These are phyloP conservation scores for Drosophila pullipes DNA, from an alignment of 2,888 invertebrate genomes.

Conservation along the genomic window DNA sequence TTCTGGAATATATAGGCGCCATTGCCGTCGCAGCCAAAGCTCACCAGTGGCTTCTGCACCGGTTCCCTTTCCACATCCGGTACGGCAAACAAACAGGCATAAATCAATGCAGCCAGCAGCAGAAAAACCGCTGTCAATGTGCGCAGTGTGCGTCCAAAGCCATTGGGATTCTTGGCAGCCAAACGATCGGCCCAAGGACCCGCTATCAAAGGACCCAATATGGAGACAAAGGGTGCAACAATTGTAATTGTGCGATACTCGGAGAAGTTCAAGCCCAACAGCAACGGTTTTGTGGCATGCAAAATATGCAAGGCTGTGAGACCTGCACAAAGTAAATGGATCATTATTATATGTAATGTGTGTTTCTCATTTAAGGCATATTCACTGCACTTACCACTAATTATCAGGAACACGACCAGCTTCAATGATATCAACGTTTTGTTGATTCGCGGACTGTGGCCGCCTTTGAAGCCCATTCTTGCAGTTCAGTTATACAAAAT, in stretches of 20 bases:
- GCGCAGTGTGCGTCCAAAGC: constrained; percentile 89
- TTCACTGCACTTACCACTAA: constrained; percentile 88
- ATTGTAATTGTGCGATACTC: constrained; percentile 92
- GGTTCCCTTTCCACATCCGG: constrained; percentile 89
- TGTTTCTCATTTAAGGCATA: not conserved
- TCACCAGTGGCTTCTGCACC: constrained; percentile 87
- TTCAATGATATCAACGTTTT: constrained; percentile 91
- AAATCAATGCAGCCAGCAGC: constrained; percentile 89
- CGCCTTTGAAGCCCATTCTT: constrained; percentile 80
- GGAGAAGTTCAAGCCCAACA: constrained; percentile 89
- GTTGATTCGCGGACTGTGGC: constrained; percentile 87
- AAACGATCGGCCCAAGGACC: constrained; percentile 91
- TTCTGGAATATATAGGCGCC: constrained; percentile 91
- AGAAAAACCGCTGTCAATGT: constrained; percentile 89
- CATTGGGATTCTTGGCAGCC: constrained; percentile 83
- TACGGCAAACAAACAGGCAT: constrained; percentile 89
- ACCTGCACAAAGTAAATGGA: constrained; percentile 86
- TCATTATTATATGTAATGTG: not conserved
- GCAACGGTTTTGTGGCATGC: constrained; percentile 88
- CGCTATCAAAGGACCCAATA: constrained; percentile 91
- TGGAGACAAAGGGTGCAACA: constrained; percentile 91
- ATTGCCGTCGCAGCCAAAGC: constrained; percentile 90
- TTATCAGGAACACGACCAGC: constrained; percentile 92
- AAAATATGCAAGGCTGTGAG: constrained; percentile 93
- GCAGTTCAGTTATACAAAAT: constrained; percentile 5